Conservation (phyloP, 2,797 vertebrate species). For the Phrynocephalus forsythii region DNA sequence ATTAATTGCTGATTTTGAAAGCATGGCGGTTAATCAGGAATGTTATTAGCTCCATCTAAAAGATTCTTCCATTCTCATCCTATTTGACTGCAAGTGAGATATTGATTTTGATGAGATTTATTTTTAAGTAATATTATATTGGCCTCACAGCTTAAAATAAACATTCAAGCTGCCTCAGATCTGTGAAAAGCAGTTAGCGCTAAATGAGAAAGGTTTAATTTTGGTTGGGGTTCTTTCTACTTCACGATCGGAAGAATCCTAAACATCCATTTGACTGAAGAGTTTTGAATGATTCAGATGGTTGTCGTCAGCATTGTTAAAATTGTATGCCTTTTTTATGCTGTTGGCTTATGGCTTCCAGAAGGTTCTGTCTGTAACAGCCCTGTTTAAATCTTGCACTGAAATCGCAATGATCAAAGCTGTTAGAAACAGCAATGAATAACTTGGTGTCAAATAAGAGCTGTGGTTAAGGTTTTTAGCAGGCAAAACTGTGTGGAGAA, state of each 20-base stretch:
- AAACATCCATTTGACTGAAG: background rate
- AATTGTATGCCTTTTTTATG: background rate
- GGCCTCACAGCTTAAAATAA: background rate
- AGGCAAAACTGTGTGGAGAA: no score
- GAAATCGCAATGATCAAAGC: no score
- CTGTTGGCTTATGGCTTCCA: no score
- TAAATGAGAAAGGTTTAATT: background rate
- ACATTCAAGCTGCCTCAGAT: background rate
- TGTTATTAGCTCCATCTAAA: background rate
- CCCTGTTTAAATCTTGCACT: no score
- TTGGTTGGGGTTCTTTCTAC: background rate
- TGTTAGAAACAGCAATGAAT: no score
- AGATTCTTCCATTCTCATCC: background rate
- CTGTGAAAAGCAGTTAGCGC: background rate
- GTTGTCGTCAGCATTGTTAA: background rate
- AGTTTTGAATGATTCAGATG: background rate
- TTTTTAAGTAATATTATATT: background rate
- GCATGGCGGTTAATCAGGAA: background rate
- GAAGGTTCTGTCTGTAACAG: no score
- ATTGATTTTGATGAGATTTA: background rate
- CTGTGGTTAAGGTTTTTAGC: no score
- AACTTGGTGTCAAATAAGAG: no score
- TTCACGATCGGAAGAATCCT: background rate
- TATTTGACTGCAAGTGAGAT: background rate
- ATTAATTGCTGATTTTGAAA: conserved; percentile 12